Base-by-base conservation (phyloP, 2,888 invertebrate species). In the Herminia tarsipennalis region DNA sequence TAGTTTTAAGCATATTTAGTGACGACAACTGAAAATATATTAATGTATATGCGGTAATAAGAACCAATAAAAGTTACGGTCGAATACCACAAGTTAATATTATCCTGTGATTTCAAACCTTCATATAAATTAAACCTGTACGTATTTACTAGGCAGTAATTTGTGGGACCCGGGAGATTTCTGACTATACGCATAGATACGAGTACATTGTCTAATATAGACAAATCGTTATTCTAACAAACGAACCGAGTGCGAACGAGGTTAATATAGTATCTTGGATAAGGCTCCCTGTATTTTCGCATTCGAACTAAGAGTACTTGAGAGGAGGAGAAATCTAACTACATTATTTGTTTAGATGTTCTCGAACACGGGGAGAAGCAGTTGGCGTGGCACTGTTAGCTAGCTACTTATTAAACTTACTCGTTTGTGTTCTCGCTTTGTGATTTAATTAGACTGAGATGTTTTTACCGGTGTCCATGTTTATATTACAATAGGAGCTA, bases 261-360 rank as follows among this genome's bases (percentile, higher is more conserved):
- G 32, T 30, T 34, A 35, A 16, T 39, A 20, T 21, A 51, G 51
- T 41, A 18, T 54, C 43, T 39, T 37, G 38, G 42, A 55, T 41
- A 56, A 61, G 53, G 43, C 47, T 48, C 38, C 44, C 13, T 45
- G 51, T 62, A 54, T 62, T 61, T 63, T 59, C 63, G 36, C 40
- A 58, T 63, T 65, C 62, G 52, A 66, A 59, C 61, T 54, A 56
- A 69, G 62, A 66, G 56, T 56, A 60, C 66, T 70, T 51, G 55
- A 64, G 65, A 58, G 59, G 59, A 67, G 56, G 63, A 58, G 56
- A 68, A 70, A 66, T 63, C 67, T 73, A 68, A 73, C 69, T 66
- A 71, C 59, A 44, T 64, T 73, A 66, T 73, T 71, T 74, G 73
- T 71, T 71, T 67, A 70, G 70, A 66, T 65, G 73, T 71, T 67